Evolutionary conservation across 1,140 invertebrate species (phyloP), one percentile per base, ranked within the genome.

Genomic region (Zophobas morio): DNA sequence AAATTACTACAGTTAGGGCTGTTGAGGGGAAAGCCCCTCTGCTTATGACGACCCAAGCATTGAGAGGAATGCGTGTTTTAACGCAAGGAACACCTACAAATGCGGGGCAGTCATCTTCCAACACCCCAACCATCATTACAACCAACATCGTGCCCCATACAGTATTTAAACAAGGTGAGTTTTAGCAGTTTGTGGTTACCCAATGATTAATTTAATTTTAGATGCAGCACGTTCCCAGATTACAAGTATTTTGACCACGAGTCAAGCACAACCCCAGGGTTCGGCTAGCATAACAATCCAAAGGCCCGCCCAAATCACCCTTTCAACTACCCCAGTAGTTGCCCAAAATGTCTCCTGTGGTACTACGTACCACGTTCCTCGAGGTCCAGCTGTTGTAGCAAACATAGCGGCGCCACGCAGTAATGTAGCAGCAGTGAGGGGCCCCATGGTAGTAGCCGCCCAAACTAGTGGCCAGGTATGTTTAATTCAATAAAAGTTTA

Each of bases 301-400:
- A 80, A 82, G 85, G 57, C 81, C 85, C 20, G 63, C 82, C 39
- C 85, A 86, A 80, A 83, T 86, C 32, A 83, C 85, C n/a, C 75
- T 86, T n/a, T 80, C 82, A 32, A 80, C 83, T 32, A 57, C 81
- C 47, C 82, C 83, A 32, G 78, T 84, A 5, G 78, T 83, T 8
- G 63, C 82, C 4, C 81, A 82, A 54, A 80, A 70, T 73, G 72
- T 80, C 2, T 60, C 76, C 56, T 46, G 74, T 42, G 83, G 82
- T 66, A 80, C 83, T 0, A 79, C 84, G 6, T 86, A 84, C 74
- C 86, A 86, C 80, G 84, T 86, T 5, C 86, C 86, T 4, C 79
- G 86, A 70, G 86, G 86, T 36, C 83, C 86, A 32, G 84, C 86
- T 39, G 86, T 85, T 70, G 86, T 86, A 1, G 86, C 86, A 4